Conservation (phyloP, 2,113 vertebrate genomes). For the Bothrops jararaca region DNA sequence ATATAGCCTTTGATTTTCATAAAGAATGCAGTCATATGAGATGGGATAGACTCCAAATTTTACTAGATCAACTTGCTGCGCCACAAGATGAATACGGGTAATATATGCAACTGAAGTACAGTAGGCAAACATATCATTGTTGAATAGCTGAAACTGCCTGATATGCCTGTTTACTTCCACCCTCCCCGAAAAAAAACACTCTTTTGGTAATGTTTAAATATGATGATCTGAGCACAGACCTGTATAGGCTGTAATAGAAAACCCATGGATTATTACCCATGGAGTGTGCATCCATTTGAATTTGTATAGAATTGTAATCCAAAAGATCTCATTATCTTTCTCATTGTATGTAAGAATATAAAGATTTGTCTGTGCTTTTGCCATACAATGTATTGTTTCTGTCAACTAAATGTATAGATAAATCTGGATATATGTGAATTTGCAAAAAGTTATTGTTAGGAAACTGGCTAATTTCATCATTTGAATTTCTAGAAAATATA, state of each 20-base stretch:
- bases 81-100: conserved; percentile 91
- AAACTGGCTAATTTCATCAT: background rate
- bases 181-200: background rate
- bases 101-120: conserved; percentile 16
- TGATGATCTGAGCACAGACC: background rate
- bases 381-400: background rate
- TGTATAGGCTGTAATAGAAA: background rate
- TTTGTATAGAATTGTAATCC: background rate
- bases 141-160: background rate
- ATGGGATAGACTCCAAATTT: conserved; percentile 89
- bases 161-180: background rate
- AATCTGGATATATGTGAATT: background rate
- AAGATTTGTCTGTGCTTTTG: background rate
- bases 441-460: background rate
- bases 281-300: background rate
- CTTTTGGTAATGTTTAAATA: background rate
- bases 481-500: background rate
- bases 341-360: background rate
- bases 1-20: conserved; percentile 93
- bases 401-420: background rate
- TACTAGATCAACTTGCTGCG: conserved; percentile 84
- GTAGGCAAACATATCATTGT: background rate
- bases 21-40: conserved; percentile 95
- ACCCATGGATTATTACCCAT: background rate
- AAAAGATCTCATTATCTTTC: background rate